A percentile compares a stretch with the other conserved stretches of the same genome.
Evolutionary conservation across 2,797 vertebrate genomes (phyloP).

Genomic region (Microctenopoma steveboyesi): DNA sequence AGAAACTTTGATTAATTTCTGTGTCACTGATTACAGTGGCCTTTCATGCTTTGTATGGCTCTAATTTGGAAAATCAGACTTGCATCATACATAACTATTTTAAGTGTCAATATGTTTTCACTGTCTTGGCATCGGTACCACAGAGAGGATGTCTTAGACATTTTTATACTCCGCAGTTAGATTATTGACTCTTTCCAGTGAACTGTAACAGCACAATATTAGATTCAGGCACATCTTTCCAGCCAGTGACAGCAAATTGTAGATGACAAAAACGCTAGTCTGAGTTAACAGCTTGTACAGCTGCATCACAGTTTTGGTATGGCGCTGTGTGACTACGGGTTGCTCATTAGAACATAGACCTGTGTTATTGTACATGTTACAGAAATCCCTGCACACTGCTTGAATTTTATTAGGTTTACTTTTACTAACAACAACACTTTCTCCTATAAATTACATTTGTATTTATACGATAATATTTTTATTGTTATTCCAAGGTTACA

Average conservation of each 20-base stretch:
- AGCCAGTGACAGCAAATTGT: not conserved
- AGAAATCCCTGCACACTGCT: conserved; percentile 8
- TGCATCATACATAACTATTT: not conserved
- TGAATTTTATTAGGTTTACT: not conserved
- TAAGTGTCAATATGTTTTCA: not conserved
- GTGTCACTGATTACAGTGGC: conserved; percentile 38
- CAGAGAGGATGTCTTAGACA: not conserved
- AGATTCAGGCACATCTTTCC: not conserved
- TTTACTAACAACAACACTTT: not conserved
- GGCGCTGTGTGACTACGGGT: not conserved
- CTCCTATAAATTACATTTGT: not conserved
- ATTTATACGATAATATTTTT: not conserved
- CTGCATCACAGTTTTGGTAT: no score
- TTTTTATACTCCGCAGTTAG: not conserved
- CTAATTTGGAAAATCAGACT: conserved; percentile 36
- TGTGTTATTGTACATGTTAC: not conserved
- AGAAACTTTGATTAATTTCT: conserved; percentile 42
- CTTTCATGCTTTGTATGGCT: conserved; percentile 3
- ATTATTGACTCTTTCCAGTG: not conserved
- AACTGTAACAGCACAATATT: not conserved
- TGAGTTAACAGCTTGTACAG: not conserved
- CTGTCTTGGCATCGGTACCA: not conserved
- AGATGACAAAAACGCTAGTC: not conserved
- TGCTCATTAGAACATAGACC: conserved; percentile 15
- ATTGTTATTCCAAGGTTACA: not conserved